Evolutionary conservation across 1,140 invertebrate species (phyloP).

Genomic region (Drosophila bocqueti): DNA sequence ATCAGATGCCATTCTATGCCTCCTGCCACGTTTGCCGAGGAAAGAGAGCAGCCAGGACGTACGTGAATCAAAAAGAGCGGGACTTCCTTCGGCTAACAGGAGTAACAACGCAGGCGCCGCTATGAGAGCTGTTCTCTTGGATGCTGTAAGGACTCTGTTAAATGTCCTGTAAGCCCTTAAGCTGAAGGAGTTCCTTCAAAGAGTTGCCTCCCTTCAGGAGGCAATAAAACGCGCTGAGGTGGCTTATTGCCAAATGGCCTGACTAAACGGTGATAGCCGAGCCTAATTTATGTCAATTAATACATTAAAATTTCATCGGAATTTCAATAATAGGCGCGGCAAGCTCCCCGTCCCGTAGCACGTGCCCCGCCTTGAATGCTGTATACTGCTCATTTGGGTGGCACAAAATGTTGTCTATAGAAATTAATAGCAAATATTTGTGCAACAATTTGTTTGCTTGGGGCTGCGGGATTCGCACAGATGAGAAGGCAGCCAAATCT

Average conservation of each 20-base stretch:
- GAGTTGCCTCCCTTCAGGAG: slow-evolving; percentile 42
- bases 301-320: slow-evolving; percentile 72
- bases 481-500: slow-evolving; percentile 23
- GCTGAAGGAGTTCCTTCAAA: slow-evolving; percentile 18
- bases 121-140: neutral
- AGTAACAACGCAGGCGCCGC: slow-evolving; percentile 35
- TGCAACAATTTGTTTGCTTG: slow-evolving; percentile 75
- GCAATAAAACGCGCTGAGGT: slow-evolving; percentile 53
- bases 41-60: slow-evolving; percentile 31
- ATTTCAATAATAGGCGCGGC: slow-evolving; percentile 28
- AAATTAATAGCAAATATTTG: slow-evolving; percentile 82
- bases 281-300: slow-evolving; percentile 77
- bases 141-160: slow-evolving; percentile 27
- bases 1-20: slow-evolving; percentile 34
- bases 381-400: slow-evolving; percentile 37
- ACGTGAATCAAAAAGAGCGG: slow-evolving; percentile 35
- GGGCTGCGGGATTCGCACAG: slow-evolving; percentile 31
- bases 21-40: neutral
- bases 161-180: slow-evolving; percentile 6
- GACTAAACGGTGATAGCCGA: slow-evolving; percentile 44
- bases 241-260: slow-evolving; percentile 70
- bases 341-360: neutral
- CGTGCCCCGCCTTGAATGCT: neutral
- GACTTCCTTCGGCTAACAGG: slow-evolving; percentile 20
- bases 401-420: slow-evolving; percentile 67